Conservation (phyloP, 2,113 vertebrate species). For the Equus przewalskii region DNA sequence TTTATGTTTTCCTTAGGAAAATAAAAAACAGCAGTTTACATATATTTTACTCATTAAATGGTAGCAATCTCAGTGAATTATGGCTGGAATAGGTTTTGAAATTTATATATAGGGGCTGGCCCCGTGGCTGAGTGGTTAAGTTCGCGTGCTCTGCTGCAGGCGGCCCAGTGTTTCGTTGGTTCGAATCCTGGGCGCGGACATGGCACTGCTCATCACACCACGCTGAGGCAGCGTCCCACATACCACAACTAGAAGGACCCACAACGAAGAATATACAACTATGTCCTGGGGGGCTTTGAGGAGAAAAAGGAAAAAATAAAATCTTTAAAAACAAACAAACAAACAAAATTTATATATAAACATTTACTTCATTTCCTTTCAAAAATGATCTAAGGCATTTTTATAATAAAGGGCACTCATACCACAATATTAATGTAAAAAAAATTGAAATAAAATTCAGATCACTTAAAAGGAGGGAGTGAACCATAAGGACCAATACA, state of each 20-base stretch:
- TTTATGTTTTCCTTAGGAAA: not conserved
- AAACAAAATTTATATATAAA: not conserved
- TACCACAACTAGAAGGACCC: too few species aligned
- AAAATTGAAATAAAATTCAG: not conserved
- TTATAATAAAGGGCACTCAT: not conserved
- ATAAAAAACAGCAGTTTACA: not conserved
- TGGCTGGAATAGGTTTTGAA: not conserved
- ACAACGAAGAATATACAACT: too few species aligned
- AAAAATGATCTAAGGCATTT: not conserved
- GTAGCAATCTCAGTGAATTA: not conserved
- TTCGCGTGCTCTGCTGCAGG: too few species aligned
- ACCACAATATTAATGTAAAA: not conserved
- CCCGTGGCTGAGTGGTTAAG: too few species aligned
- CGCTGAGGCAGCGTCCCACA: too few species aligned
- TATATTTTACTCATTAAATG: not conserved
- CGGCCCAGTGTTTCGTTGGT: too few species aligned
- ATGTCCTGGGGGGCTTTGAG: too few species aligned
- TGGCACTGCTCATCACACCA: too few species aligned
- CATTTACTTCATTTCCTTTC: not conserved
- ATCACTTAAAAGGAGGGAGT: not conserved
- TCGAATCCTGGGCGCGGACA: too few species aligned
- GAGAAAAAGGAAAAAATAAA: too few species aligned
- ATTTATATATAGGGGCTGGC: not conserved
- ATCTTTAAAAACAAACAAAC: too few species aligned
- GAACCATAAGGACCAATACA: not conserved